These are phyloP conservation scores for Glossophaga mutica DNA, from an alignment of 2,797 vertebrate species.

Conservation along the genomic window DNA sequence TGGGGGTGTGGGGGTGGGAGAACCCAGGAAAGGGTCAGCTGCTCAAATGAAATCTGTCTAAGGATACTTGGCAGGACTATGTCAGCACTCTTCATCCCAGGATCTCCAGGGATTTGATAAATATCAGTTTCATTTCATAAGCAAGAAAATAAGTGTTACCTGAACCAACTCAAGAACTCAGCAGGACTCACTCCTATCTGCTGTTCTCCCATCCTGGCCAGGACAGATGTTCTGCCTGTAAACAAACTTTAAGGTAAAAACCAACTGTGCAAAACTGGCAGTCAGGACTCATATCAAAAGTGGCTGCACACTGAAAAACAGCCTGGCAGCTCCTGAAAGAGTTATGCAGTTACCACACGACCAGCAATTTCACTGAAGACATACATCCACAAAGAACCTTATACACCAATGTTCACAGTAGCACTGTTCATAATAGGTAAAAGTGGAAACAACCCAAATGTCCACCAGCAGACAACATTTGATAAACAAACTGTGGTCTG, in stretches of 20 bases:
- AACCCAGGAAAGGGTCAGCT: not conserved
- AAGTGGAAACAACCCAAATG: not conserved
- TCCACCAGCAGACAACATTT: not conserved
- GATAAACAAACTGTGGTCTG: not conserved
- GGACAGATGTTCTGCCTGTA: not conserved
- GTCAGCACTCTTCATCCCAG: not conserved
- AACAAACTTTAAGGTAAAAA: slow-evolving; percentile 10
- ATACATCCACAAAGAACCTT: not conserved
- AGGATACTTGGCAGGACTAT: not conserved
- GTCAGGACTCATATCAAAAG: not conserved
- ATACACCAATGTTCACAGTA: not conserved
- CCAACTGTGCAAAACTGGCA: not conserved
- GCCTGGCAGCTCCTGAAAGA: not conserved
- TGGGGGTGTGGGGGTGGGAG: rapidly evolving
- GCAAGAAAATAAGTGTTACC: not conserved
- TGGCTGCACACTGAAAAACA: not conserved
- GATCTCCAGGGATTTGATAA: not conserved
- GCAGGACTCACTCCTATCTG: not conserved
- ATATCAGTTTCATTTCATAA: not conserved
- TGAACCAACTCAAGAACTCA: not conserved
- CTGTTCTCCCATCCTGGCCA: not conserved
- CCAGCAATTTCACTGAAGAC: not conserved
- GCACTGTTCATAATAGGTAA: not conserved
- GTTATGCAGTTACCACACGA: not conserved
- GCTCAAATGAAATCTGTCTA: not conserved